Percentiles rank a stretch among this genome's conserved stretches.
phyloP scores from a whole-genome alignment of 1,140 invertebrate genomes.

The Saccostrea glomerata region DNA sequence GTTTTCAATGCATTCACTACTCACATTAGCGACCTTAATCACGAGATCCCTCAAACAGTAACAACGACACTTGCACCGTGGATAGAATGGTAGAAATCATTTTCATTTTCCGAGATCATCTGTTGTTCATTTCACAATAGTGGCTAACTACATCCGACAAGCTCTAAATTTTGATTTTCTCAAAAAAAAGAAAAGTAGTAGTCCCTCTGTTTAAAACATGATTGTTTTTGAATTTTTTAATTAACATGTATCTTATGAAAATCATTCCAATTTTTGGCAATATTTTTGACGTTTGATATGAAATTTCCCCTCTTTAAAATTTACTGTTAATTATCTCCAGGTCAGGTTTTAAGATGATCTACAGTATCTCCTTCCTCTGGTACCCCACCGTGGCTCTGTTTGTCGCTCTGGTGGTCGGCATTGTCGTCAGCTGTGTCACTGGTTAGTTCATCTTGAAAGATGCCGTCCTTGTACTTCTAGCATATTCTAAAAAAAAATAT shows the following conservation, averaged over 20 bases:
- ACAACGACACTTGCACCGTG: slow-evolving; percentile 15
- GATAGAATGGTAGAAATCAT: slow-evolving; percentile 36
- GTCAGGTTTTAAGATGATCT: slow-evolving; percentile 76
- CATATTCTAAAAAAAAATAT: no score
- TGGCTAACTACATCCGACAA: no score
- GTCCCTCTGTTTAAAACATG: no score
- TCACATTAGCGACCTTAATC: slow-evolving; percentile 14
- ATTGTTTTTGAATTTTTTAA: no score
- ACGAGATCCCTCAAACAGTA: not conserved
- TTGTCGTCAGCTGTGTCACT: slow-evolving; percentile 85
- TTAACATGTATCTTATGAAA: no score
- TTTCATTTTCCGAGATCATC: no score
- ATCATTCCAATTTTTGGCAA: no score
- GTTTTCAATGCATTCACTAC: slow-evolving; percentile 35
- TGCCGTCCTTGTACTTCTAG: not conserved
- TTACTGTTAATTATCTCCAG: slow-evolving; percentile 30
- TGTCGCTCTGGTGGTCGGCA: slow-evolving; percentile 81
- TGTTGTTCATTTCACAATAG: no score
- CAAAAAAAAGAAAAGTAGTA: no score
- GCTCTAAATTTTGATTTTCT: no score
- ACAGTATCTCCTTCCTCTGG: slow-evolving; percentile 91
- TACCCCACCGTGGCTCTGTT: slow-evolving; percentile 87
- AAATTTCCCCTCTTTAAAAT: not conserved
- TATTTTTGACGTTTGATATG: no score
- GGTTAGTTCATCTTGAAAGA: slow-evolving; percentile 68